Evolutionary conservation across 2,888 invertebrate species (phyloP).

Genomic region (Drosophila eohydei): DNA sequence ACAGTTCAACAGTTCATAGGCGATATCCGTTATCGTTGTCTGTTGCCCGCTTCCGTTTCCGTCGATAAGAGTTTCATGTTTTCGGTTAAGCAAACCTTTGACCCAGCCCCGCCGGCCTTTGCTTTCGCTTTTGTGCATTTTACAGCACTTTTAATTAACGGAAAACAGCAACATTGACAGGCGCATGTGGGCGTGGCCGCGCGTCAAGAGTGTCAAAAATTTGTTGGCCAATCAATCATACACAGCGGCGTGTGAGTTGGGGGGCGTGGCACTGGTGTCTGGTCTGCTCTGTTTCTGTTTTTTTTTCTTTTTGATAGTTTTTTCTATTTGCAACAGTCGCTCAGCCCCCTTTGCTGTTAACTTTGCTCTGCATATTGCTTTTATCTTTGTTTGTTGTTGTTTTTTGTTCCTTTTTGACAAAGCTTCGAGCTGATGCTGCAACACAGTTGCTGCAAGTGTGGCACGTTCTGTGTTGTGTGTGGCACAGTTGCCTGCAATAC

Average conservation of each 20-base stretch:
- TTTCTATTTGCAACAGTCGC: constrained; percentile 31
- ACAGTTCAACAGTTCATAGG: constrained; percentile 78
- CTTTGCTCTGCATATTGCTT: constrained; percentile 12
- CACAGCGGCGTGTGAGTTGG: background rate
- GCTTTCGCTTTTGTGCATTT: constrained; percentile 78
- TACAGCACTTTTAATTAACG: constrained; percentile 78
- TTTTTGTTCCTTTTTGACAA: constrained; percentile 30
- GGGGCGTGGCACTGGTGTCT: background rate
- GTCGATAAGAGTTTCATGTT: constrained; percentile 5
- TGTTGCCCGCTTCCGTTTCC: constrained; percentile 2
- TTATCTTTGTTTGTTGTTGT: constrained; percentile 12
- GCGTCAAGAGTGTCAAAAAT: constrained; percentile 69
- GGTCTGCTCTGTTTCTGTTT: background rate
- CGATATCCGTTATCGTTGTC: constrained; percentile 1
- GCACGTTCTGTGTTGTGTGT: constrained; percentile 7
- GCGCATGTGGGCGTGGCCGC: constrained; percentile 21
- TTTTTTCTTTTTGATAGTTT: constrained; percentile 2
- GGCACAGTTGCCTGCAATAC: constrained; percentile 8
- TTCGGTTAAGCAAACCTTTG: background rate
- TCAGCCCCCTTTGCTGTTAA: background rate
- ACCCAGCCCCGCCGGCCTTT: background rate
- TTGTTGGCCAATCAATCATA: constrained; percentile 79
- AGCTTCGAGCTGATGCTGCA: constrained; percentile 39
- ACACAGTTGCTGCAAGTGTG: constrained; percentile 18
- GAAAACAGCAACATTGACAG: constrained; percentile 69